phyloP scores from a whole-genome alignment of 2,113 vertebrate genomes.

The Anseranas semipalmata region DNA sequence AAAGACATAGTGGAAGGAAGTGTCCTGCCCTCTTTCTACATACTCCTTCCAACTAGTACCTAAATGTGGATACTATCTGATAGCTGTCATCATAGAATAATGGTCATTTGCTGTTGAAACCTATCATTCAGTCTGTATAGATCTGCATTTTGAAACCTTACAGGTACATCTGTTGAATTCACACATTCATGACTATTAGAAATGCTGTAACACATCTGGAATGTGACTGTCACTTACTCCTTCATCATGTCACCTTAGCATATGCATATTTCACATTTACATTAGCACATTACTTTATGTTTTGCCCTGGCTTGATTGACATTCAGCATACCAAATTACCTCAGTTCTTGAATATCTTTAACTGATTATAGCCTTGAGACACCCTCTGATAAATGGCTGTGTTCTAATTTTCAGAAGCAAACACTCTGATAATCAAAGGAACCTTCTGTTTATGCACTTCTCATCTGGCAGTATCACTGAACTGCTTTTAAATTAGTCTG shows the following conservation, averaged over 20 bases:
- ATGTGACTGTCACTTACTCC: background rate
- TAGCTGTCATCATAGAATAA: background rate
- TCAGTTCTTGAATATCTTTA: conserved; percentile 62
- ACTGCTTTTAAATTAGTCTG: conserved; percentile 59
- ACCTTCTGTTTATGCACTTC: conserved; percentile 50
- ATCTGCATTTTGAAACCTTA: background rate
- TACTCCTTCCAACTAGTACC: background rate
- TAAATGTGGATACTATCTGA: background rate
- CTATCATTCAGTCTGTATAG: background rate
- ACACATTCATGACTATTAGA: background rate
- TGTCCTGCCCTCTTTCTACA: background rate
- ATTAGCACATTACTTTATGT: conserved; percentile 1
- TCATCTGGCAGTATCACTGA: conserved; percentile 46
- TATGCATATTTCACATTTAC: conserved; percentile 47
- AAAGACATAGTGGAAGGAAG: fast-evolving
- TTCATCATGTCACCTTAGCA: conserved; percentile 6
- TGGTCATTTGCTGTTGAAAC: background rate
- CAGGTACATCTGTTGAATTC: background rate
- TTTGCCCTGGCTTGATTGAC: conserved; percentile 63
- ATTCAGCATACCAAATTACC: conserved; percentile 43
- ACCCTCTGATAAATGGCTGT: conserved; percentile 39
- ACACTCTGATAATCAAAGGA: conserved; percentile 67
- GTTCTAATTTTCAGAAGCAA: conserved; percentile 70
- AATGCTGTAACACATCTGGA: background rate
- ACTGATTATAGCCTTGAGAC: conserved; percentile 68